Conservation (phyloP, 2,113 vertebrate species). For the Hippocampus guttulatus region DNA sequence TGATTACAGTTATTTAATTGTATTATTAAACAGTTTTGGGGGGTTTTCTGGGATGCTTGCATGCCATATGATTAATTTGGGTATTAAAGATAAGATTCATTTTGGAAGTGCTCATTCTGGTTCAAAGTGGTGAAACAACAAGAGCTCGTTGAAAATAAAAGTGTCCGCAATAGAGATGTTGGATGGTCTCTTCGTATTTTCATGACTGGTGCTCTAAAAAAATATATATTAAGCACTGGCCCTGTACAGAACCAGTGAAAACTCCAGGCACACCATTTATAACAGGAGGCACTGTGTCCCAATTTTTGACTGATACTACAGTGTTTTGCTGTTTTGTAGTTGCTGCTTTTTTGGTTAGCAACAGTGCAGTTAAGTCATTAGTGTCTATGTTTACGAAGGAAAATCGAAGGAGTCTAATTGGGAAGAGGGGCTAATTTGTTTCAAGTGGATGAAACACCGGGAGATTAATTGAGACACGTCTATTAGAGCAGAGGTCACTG, state of each 20-base stretch:
- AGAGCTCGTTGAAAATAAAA: background rate
- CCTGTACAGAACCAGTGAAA: background rate
- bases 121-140: background rate
- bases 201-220: background rate
- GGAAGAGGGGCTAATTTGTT: background rate
- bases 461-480: background rate
- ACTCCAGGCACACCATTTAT: background rate
- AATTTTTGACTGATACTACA: background rate
- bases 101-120: background rate
- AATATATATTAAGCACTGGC: background rate
- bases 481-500: background rate
- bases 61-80: background rate
- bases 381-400: background rate
- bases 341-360: background rate
- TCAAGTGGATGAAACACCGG: background rate
- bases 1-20: background rate
- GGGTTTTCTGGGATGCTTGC: background rate
- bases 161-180: background rate
- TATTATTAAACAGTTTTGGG: background rate
- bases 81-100: background rate
- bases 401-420: background rate
- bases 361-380: background rate
- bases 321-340: too few species aligned
- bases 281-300: background rate
- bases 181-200: background rate